Evolutionary conservation across 2,113 vertebrate genomes (phyloP).

Genomic region (Rhodinocichla rosea): DNA sequence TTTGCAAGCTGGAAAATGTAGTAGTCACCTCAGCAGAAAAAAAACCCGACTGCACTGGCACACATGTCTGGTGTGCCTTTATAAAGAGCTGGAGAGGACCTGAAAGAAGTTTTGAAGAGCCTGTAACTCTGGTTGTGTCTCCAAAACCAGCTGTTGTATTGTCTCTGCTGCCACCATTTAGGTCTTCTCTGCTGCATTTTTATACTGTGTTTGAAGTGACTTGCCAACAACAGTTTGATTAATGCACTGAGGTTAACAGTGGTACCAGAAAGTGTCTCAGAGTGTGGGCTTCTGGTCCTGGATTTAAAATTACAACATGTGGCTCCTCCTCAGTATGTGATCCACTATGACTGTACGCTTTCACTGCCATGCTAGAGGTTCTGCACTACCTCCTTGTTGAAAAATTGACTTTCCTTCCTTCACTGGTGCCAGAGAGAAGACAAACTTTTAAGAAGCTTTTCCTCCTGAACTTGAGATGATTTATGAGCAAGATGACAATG

Average conservation of each 20-base stretch:
- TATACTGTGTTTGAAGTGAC: neutral
- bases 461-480: neutral
- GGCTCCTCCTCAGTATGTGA: neutral
- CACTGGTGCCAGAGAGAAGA: neutral
- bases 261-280: neutral
- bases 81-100: neutral
- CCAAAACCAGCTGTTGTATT: neutral
- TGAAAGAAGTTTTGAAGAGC: neutral
- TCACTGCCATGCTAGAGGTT: neutral
- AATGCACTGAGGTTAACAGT: neutral
- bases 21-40: neutral
- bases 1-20: neutral
- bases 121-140: neutral
- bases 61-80: neutral
- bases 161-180: neutral
- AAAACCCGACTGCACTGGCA: neutral
- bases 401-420: neutral
- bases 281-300: neutral
- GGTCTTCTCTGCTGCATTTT: neutral
- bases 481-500: neutral
- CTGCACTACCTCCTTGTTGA: neutral
- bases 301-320: neutral
- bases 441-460: neutral
- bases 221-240: neutral
- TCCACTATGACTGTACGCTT: neutral